These are phyloP conservation scores for Anoplolepis gracilipes DNA, from an alignment of 1,140 invertebrate genomes.

Conservation along the genomic window DNA sequence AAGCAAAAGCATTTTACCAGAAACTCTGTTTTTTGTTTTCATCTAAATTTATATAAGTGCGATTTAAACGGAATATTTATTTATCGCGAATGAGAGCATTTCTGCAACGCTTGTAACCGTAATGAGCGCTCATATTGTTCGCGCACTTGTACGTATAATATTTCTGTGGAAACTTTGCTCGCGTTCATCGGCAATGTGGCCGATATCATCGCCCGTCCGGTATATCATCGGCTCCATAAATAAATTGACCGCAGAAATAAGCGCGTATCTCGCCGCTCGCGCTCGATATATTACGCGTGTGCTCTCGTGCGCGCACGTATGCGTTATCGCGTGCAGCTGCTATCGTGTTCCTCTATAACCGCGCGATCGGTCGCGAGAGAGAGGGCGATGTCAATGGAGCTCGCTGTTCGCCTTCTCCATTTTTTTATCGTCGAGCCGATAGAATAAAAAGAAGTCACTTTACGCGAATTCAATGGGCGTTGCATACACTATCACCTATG, in stretches of 20 bases:
- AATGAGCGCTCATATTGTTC: slow-evolving; percentile 65
- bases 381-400: slow-evolving; percentile 69
- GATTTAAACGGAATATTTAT: slow-evolving; percentile 5
- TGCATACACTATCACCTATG: slow-evolving; percentile 7
- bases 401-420: slow-evolving; percentile 67
- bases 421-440: slow-evolving; percentile 64
- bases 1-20: not conserved
- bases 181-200: slow-evolving; percentile 41
- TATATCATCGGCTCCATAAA: slow-evolving; percentile 73
- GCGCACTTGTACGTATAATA: slow-evolving; percentile 12
- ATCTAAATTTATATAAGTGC: not conserved
- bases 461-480: slow-evolving; percentile 58
- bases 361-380: not conserved
- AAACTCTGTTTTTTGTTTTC: not conserved
- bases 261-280: slow-evolving; percentile 70
- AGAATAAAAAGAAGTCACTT: slow-evolving; percentile 65
- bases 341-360: slow-evolving; percentile 50
- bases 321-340: slow-evolving; percentile 69
- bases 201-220: slow-evolving; percentile 71
- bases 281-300: slow-evolving; percentile 45
- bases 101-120: slow-evolving; percentile 34
- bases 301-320: slow-evolving; percentile 22
- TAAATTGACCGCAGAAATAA: slow-evolving; percentile 79
- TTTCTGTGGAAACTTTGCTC: slow-evolving; percentile 28
- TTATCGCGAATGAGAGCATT: not conserved